A percentile compares a stretch with the other conserved stretches of the same genome.
Conservation (phyloP, 2,113 vertebrate species). For the Engystomops pustulosus region DNA sequence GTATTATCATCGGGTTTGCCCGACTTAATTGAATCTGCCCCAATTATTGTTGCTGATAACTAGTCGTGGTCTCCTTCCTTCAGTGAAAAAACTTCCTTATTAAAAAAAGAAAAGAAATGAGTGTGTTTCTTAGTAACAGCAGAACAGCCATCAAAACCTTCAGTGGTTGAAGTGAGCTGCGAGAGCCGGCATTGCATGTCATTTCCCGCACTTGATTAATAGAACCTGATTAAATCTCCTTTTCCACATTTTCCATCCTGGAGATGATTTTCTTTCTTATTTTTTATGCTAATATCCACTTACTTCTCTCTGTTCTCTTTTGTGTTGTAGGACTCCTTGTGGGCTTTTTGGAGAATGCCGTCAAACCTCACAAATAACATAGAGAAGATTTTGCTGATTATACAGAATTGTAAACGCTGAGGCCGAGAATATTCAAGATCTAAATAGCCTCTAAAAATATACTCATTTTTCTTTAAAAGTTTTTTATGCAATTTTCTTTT, state of each 20-base stretch:
- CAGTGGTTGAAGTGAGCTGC: background rate
- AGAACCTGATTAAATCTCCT: conserved; percentile 6
- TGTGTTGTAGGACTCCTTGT: conserved; percentile 52
- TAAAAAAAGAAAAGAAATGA: background rate
- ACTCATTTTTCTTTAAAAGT: background rate
- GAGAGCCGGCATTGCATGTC: background rate
- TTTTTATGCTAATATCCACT: conserved; percentile 40
- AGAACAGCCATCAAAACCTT: background rate
- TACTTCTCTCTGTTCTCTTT: conserved; percentile 42
- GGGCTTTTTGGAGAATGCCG: conserved; percentile 46
- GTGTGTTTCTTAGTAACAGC: background rate
- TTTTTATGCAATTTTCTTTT: background rate
- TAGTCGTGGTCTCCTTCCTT: background rate
- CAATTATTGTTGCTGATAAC: no score
- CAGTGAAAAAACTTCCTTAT: background rate
- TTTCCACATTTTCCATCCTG: conserved; percentile 13
- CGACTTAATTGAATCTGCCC: no score
- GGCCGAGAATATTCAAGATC: background rate
- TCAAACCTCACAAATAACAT: conserved; percentile 11
- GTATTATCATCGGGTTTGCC: no score
- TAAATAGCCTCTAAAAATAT: background rate
- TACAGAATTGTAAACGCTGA: background rate
- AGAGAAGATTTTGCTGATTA: conserved; percentile 18
- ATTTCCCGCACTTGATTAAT: conserved; percentile 27
- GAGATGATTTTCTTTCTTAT: conserved; percentile 30